Evolutionary conservation across 2,888 invertebrate species (phyloP), one percentile per base, ranked within the genome.

Genomic region (Tupiocoris notatus): DNA sequence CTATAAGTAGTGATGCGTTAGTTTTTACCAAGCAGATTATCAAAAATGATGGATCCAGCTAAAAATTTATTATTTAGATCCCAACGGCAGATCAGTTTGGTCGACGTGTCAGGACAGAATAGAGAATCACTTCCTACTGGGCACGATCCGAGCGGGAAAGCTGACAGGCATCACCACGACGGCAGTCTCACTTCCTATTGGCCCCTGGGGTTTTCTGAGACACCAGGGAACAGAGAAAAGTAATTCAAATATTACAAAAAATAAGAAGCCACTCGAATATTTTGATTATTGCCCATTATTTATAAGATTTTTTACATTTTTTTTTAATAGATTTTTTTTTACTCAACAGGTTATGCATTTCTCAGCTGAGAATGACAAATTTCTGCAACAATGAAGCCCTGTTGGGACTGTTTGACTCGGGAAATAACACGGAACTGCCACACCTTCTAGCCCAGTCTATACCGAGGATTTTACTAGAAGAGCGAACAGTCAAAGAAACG

Each of bases 191-290:
- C 59, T 20, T 86, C 87, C 6, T 91, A 92, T 1, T 94, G 94
- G 94, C 88, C 87, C 63, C 87, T 93, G 25, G 94, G 94, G 0
- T 94, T 94, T 84, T 92, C 94, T 0, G 94, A 94, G 85, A 91
- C 93, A 12, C 89, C 93, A 0, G 93, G 93, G 39, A 88, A 88
- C 79, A 87, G 88, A 73, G 87, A 91, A 79, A 90, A 83, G 86
- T 86, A 80, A 2, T 59, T n/a, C 17, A 17, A 3, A 18, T 18
- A n/a, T n/a, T n/a, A n/a, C n/a, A n/a, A n/a, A n/a, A n/a, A n/a
- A n/a, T n/a, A n/a, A n/a, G n/a, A n/a, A n/a, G n/a, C n/a, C n/a
- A n/a, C n/a, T n/a, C n/a, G n/a, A n/a, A n/a, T n/a, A n/a, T n/a
- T n/a, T n/a, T n/a, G n/a, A n/a, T n/a, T n/a, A n/a, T n/a, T n/a